Percentiles rank a stretch among this genome's conserved stretches.
These are phyloP conservation scores for Hesperophylax magnus DNA, from an alignment of 1,140 invertebrate species.

Conservation along the genomic window DNA sequence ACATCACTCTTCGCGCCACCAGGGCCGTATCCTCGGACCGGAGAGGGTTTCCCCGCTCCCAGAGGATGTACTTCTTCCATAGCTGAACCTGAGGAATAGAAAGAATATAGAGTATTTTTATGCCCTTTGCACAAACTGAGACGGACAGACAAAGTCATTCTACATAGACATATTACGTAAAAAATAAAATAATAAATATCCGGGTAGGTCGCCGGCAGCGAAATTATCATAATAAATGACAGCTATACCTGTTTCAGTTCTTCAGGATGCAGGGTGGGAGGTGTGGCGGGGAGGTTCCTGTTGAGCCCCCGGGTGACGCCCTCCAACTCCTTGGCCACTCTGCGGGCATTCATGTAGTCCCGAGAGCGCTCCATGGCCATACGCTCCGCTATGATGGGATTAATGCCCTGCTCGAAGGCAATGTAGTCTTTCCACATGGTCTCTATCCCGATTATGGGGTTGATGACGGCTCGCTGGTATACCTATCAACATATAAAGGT, in stretches of 20 bases:
- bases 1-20: constrained; percentile 95
- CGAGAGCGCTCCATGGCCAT: constrained; percentile 92
- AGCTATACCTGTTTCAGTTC: constrained; percentile 90
- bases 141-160: no score
- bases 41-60: constrained; percentile 97
- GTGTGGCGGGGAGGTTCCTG: constrained; percentile 93
- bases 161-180: no score
- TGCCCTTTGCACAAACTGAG: not conserved
- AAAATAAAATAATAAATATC: no score
- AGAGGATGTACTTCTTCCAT: constrained; percentile 99
- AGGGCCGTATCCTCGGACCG: constrained; percentile 95
- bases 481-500: constrained; percentile 71
- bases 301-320: constrained; percentile 95
- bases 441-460: constrained; percentile 98
- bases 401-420: constrained; percentile 93
- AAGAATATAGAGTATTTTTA: not conserved
- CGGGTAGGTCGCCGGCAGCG: no score
- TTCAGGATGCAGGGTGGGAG: constrained; percentile 91
- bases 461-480: constrained; percentile 95
- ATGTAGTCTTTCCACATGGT: constrained; percentile 99
- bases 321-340: constrained; percentile 98
- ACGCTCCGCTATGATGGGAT: constrained; percentile 94
- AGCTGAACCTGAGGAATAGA: constrained; percentile 83
- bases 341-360: constrained; percentile 97
- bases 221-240: no score